Conservation (phyloP, 2,888 invertebrate species). For the Artemia sp. region DNA sequence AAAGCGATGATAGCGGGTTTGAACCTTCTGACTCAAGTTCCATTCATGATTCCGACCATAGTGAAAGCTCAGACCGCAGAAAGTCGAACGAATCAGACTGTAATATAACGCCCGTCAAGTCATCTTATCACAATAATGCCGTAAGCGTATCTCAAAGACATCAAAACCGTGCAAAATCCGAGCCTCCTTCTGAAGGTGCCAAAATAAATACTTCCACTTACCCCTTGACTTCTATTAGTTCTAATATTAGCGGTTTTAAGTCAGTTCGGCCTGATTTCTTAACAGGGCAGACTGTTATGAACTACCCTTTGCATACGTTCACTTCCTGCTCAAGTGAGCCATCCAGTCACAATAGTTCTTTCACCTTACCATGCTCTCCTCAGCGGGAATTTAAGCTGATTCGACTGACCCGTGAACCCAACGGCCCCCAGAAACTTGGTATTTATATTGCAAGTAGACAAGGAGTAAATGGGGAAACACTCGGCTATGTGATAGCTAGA, state of each 20-base stretch:
- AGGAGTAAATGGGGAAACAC: conserved; percentile 21
- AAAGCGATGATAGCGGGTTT: conserved; percentile 24
- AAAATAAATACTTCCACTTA: neutral
- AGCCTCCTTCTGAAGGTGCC: neutral
- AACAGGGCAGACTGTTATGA: conserved; percentile 3
- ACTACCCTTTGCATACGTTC: neutral
- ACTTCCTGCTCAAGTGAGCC: neutral
- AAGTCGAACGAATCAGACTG: neutral
- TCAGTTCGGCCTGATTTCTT: neutral
- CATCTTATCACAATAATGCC: no score
- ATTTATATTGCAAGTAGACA: conserved; percentile 50
- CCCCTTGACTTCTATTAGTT: neutral
- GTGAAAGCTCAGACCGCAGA: conserved; percentile 19
- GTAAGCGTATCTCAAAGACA: no score
- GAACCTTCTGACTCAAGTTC: conserved; percentile 26
- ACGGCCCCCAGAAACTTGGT: conserved; percentile 41
- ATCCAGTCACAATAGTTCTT: neutral
- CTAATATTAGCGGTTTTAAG: neutral
- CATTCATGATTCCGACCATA: conserved; percentile 22
- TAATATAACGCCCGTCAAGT: no score
- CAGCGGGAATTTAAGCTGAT: conserved; percentile 32
- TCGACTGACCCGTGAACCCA: conserved; percentile 47
- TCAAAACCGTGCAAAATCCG: neutral
- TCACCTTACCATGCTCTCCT: neutral
- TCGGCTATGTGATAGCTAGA: conserved; percentile 25